phyloP scores from a whole-genome alignment of 2,113 vertebrate genomes.

The Hippocampus barbouri region DNA sequence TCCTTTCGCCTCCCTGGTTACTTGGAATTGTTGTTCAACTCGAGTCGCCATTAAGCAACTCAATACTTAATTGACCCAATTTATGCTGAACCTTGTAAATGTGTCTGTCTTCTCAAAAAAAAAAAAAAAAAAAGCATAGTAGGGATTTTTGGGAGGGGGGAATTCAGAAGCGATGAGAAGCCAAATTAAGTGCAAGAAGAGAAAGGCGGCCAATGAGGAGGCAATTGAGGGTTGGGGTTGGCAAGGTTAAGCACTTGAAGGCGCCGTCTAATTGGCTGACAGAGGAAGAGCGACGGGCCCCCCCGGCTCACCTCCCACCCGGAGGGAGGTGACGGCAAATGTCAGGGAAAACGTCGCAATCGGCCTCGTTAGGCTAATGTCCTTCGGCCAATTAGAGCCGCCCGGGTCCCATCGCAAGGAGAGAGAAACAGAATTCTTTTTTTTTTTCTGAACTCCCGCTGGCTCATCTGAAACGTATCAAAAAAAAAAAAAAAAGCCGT shows the following conservation, averaged over 20 bases:
- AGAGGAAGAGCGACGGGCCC: conserved; percentile 3
- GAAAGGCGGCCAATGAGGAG: not conserved
- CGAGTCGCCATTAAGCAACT: too few species aligned
- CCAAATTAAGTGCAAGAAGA: not conserved
- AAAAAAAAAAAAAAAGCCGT: not conserved
- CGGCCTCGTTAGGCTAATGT: not conserved
- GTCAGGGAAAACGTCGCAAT: not conserved
- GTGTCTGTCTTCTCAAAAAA: too few species aligned
- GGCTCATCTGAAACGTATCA: not conserved
- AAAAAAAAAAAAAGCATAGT: too few species aligned
- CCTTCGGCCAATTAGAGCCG: not conserved
- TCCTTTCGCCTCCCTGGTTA: too few species aligned
- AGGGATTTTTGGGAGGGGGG: too few species aligned
- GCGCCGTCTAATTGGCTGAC: conserved; percentile 4
- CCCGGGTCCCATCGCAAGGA: not conserved
- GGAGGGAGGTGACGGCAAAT: not conserved
- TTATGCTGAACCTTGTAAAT: too few species aligned
- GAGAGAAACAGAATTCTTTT: not conserved
- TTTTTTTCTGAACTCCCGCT: not conserved
- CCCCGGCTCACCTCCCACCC: not conserved
- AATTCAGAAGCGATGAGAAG: not conserved
- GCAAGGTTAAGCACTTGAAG: not conserved
- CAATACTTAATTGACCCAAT: too few species aligned
- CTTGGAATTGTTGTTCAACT: too few species aligned
- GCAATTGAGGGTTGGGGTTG: not conserved